Evolutionary conservation across 2,888 invertebrate species (phyloP).

Genomic region (Hemithea aestivaria): DNA sequence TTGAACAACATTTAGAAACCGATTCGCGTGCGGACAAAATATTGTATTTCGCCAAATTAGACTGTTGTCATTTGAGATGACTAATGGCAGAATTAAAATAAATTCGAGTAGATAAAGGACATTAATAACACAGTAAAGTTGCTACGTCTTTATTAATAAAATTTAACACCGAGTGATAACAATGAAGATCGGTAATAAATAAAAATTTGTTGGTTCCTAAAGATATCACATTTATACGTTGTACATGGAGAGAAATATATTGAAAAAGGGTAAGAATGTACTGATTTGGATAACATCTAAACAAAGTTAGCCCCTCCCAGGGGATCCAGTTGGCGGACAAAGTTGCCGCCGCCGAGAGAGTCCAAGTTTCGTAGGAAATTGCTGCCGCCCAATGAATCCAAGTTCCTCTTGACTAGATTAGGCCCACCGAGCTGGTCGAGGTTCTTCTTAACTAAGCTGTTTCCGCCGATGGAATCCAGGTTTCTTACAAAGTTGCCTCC

Average conservation of each 20-base stretch:
- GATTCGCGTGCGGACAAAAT: too few species aligned
- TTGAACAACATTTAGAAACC: too few species aligned
- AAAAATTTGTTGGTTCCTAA: constrained; percentile 28
- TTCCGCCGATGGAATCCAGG: constrained; percentile 60
- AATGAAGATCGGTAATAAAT: constrained; percentile 35
- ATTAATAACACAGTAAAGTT: constrained; percentile 21
- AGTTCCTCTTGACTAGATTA: constrained; percentile 62
- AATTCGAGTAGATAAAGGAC: constrained; percentile 3
- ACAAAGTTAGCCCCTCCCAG: constrained; percentile 65
- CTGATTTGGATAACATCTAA: constrained; percentile 30
- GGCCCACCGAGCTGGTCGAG: constrained; percentile 66
- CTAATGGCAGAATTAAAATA: too few species aligned
- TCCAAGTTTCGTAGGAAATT: constrained; percentile 64
- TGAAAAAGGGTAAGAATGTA: constrained; percentile 18
- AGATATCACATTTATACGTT: constrained; percentile 49
- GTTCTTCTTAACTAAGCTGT: constrained; percentile 64
- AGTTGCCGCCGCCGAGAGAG: constrained; percentile 72
- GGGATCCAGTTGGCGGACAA: constrained; percentile 59
- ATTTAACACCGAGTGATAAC: constrained; percentile 35
- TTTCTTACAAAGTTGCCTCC: constrained; percentile 67
- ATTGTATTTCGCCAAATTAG: too few species aligned
- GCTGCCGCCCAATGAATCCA: constrained; percentile 64
- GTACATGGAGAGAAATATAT: constrained; percentile 11
- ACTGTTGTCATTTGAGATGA: too few species aligned
- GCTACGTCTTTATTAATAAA: constrained; percentile 47